phyloP scores from a whole-genome alignment of 2,113 vertebrate species.

The Blennius ocellaris region DNA sequence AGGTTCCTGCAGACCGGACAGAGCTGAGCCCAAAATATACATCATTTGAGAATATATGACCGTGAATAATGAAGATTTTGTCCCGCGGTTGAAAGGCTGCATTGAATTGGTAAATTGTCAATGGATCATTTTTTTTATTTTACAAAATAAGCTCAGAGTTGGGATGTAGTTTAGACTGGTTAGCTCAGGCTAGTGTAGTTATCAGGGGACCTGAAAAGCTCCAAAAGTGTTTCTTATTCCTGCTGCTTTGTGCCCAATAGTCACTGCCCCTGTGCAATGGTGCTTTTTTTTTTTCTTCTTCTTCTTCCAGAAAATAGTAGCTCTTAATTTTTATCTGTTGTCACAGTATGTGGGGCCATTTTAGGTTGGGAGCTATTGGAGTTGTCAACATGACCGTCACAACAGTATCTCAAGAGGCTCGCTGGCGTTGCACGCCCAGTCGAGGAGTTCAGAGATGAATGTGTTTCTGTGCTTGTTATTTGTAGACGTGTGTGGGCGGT shows the following conservation, averaged over 20 bases:
- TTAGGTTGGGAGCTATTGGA: conserved; percentile 21
- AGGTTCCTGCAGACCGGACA: conserved; percentile 29
- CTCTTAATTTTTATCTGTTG: conserved; percentile 7
- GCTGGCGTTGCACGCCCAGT: not conserved
- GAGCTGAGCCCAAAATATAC: no score
- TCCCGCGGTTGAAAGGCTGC: no score
- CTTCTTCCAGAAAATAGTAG: not conserved
- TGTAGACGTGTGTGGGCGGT: conserved; percentile 27
- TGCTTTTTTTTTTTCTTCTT: no score
- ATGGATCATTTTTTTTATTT: not conserved
- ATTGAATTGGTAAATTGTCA: not conserved
- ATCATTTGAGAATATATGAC: no score
- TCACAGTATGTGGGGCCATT: conserved; percentile 25
- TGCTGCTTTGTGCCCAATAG: conserved; percentile 8
- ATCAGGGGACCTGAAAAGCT: conserved; percentile 38
- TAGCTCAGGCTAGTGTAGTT: conserved; percentile 21
- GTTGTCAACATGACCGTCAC: conserved; percentile 4
- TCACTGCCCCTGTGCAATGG: no score
- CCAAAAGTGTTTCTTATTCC: conserved; percentile 7
- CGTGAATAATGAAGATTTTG: no score
- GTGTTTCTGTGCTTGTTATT: conserved; percentile 9
- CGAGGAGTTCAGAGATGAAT: not conserved
- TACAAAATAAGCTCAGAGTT: not conserved
- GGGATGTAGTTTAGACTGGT: conserved; percentile 1
- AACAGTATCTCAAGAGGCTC: not conserved